Evolutionary conservation across 1,140 invertebrate genomes (phyloP).

Genomic region (Anastatus disparis): DNA sequence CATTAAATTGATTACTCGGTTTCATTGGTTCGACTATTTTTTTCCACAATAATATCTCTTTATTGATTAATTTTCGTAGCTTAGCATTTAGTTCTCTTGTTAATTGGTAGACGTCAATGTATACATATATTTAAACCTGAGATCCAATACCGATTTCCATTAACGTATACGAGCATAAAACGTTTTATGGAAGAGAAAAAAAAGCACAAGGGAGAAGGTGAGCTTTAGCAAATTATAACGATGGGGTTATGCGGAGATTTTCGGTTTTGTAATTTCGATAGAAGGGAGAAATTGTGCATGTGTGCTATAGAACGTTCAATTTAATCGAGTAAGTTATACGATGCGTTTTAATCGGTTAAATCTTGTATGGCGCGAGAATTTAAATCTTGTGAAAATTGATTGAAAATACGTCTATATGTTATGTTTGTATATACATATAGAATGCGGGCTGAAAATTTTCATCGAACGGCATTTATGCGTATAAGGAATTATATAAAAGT

Average conservation of each 20-base stretch:
- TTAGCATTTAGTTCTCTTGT: too few species aligned
- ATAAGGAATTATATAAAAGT: too few species aligned
- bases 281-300: not conserved
- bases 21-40: too few species aligned
- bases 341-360: slow-evolving; percentile 12
- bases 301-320: not conserved
- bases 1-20: too few species aligned
- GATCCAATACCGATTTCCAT: not conserved
- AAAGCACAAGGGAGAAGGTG: not conserved
- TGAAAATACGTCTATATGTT: slow-evolving; percentile 7
- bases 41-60: too few species aligned
- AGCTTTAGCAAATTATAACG: not conserved
- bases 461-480: not conserved
- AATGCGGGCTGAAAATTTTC: slow-evolving; percentile 7
- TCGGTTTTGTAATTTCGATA: slow-evolving; percentile 1
- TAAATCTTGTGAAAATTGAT: not conserved
- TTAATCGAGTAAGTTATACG: not conserved
- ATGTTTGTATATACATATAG: not conserved
- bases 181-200: too few species aligned
- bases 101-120: too few species aligned
- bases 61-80: too few species aligned
- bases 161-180: not conserved
- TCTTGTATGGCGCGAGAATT: not conserved
- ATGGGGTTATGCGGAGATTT: slow-evolving; percentile 1
- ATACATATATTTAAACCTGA: too few species aligned